Evolutionary conservation across 2,888 invertebrate genomes (phyloP).

Genomic region (Mythimna loreyi): DNA sequence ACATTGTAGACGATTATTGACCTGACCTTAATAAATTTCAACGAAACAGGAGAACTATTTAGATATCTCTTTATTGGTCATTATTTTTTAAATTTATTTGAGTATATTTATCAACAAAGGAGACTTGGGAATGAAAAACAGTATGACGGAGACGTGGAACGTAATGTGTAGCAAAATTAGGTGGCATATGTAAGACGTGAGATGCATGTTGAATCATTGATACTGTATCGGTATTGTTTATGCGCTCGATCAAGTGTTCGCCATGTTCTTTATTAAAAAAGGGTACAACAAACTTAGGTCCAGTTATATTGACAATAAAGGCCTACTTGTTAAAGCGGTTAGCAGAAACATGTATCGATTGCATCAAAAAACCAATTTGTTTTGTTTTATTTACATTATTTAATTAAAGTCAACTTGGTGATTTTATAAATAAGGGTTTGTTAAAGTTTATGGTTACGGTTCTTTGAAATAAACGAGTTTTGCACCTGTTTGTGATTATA

Average conservation of each 20-base stretch:
- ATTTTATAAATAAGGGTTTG: slow-evolving; percentile 41
- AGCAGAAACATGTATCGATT: slow-evolving; percentile 51
- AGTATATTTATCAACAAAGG: slow-evolving; percentile 27
- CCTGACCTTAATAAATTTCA: slow-evolving; percentile 81
- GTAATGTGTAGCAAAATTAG: slow-evolving; percentile 66
- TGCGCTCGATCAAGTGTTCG: slow-evolving; percentile 50
- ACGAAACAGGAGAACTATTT: slow-evolving; percentile 68
- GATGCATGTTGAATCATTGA: slow-evolving; percentile 52
- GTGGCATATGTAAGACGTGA: slow-evolving; percentile 63
- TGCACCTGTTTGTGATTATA: slow-evolving; percentile 45
- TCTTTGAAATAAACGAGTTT: slow-evolving; percentile 32
- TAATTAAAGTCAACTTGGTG: slow-evolving; percentile 48
- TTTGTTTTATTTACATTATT: slow-evolving; percentile 50
- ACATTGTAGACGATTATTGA: slow-evolving; percentile 83
- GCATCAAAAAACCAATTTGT: slow-evolving; percentile 49
- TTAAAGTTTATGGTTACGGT: slow-evolving; percentile 43
- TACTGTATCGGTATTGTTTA: slow-evolving; percentile 54
- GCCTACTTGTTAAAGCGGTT: slow-evolving; percentile 40
- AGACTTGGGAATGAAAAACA: slow-evolving; percentile 31
- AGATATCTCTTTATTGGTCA: slow-evolving; percentile 59
- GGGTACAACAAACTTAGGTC: slow-evolving; percentile 31
- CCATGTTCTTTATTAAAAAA: slow-evolving; percentile 57
- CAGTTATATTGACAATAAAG: slow-evolving; percentile 52
- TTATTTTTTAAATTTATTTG: slow-evolving; percentile 42
- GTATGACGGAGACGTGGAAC: slow-evolving; percentile 27